Percentiles rank a stretch among this genome's conserved stretches.
Conservation (phyloP, 1,140 invertebrate species). For the Tetragonula clypearis region DNA sequence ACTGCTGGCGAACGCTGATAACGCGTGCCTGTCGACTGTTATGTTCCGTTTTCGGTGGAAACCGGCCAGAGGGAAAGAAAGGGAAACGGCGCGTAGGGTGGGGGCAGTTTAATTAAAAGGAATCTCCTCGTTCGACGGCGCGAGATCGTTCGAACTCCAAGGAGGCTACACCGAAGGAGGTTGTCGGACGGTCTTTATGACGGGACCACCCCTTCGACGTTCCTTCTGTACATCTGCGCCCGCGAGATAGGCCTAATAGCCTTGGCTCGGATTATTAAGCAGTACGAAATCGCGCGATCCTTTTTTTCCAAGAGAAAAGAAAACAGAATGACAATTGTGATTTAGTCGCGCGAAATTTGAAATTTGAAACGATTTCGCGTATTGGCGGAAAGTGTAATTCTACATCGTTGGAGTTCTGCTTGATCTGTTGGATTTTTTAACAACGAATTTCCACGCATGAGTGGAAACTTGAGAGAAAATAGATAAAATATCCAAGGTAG, state of each 20-base stretch:
- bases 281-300: conserved; percentile 28
- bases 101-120: conserved; percentile 81
- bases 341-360: not conserved
- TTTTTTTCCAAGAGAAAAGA: not conserved
- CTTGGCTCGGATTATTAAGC: conserved; percentile 64
- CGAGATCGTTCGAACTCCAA: conserved; percentile 64
- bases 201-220: conserved; percentile 57
- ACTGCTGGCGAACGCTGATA: conserved; percentile 79
- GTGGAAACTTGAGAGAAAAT: too few relatives aligned
- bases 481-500: too few relatives aligned
- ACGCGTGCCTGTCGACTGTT: conserved; percentile 77
- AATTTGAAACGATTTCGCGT: not conserved
- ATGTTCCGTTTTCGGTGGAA: conserved; percentile 74
- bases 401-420: too few relatives aligned
- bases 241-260: conserved; percentile 72
- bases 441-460: too few relatives aligned
- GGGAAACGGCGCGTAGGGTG: conserved; percentile 35
- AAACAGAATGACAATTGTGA: not conserved
- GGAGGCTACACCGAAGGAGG: conserved; percentile 44
- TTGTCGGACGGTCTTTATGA: conserved; percentile 71
- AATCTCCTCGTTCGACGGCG: conserved; percentile 77
- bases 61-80: conserved; percentile 45
- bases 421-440: too few relatives aligned
- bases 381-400: not conserved
- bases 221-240: conserved; percentile 63